Conservation (phyloP, 2,888 invertebrate genomes). For the Euclidia mi region DNA sequence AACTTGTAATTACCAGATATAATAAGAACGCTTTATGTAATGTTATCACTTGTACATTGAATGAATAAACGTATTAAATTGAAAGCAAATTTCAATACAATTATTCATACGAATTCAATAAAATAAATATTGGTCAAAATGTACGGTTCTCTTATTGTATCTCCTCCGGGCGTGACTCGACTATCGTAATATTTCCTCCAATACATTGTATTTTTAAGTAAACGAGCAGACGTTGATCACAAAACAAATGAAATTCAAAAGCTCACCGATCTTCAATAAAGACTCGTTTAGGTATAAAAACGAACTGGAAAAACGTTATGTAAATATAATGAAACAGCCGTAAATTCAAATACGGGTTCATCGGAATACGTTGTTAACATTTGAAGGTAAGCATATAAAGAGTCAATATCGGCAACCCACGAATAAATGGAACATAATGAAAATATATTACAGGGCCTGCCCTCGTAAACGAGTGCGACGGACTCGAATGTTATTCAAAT, state of each 20-base stretch:
- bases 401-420: conserved; percentile 78
- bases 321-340: conserved; percentile 75
- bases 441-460: conserved; percentile 80
- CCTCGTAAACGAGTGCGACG: conserved; percentile 78
- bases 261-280: conserved; percentile 40
- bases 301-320: conserved; percentile 64
- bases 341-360: conserved; percentile 65
- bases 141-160: no score
- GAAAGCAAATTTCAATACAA: no score
- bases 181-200: no score
- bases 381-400: conserved; percentile 80
- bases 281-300: conserved; percentile 36
- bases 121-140: no score
- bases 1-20: no score
- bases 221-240: conserved; percentile 4
- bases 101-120: no score
- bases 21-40: no score
- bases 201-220: conserved; percentile 8
- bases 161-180: no score
- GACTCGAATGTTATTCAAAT: conserved; percentile 81
- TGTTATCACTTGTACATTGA: no score
- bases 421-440: conserved; percentile 85
- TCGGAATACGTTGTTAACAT: conserved; percentile 75
- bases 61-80: no score
- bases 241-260: conserved; percentile 39